Base-by-base conservation (phyloP, 2,113 vertebrate species). In the Promerops cafer region DNA sequence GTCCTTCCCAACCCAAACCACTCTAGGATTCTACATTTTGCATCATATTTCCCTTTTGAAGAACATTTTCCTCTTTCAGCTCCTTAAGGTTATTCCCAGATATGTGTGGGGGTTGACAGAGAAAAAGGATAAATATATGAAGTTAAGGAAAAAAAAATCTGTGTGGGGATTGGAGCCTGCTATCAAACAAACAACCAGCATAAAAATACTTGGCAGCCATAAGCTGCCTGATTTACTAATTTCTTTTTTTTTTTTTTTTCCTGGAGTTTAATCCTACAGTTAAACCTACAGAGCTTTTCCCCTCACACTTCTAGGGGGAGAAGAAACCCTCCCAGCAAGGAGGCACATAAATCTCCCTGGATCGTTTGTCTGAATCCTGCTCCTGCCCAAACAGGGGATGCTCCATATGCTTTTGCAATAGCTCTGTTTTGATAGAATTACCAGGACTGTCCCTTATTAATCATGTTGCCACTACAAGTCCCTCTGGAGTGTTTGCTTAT, bases 401-500 rank as follows among this genome's bases (percentile, higher is more conserved):
- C 70, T 94, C 83, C 94, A 96, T 37, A 61, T 95, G 87, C 94
- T 95, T 95, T 96, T 97, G 76, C 81, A 94, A 94, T 95, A 64
- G 87, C 76, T 78, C 72, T 82, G 90, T 21, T 94, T 45, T 96
- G 84, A 96, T 95, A 71, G 94, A 35, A 59, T 95, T 95, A 81
- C 81, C 93, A 96, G 94, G 6, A 89, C 72, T 63, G 91, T 92
- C 90, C 88, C 72, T 75, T 95, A 96, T 96, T 93, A 93, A 96
- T 97, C 94, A 97, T 78, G 76, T 95, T 94, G 88, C 94, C 94
- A 92, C 96, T 84, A 60, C 79, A 52, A 33, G 52, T 75, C 93
- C 92, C 96, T 65, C 85, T 22, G 72, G 96, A 79, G 83, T 18
- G 66, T 87, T 94, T 90, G 64, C 95, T 92, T 74, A 68, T 86